Percentiles rank a stretch among this genome's conserved stretches.
Evolutionary conservation across 64 coral and sea anemone genomes (phyloP).

Genomic region (Cladopsammia gracilis): DNA sequence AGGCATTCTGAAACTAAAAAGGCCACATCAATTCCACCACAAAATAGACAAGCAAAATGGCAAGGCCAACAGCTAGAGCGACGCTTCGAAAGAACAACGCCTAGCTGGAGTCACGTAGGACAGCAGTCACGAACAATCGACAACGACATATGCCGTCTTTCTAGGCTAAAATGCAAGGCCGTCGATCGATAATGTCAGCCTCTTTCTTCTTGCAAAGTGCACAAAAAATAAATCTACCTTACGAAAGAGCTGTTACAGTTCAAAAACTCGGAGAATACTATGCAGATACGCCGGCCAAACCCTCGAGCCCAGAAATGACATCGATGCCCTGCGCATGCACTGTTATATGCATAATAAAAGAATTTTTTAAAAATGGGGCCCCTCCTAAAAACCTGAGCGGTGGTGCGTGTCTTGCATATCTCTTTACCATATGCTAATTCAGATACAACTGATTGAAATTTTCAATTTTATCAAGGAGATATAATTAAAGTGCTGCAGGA

Average conservation of each 20-base stretch:
- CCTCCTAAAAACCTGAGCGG: not conserved
- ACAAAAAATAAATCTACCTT: not conserved
- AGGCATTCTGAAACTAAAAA: slow-evolving; percentile 44
- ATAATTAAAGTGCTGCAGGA: no score
- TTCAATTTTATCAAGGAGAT: no score
- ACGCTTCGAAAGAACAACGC: slow-evolving; percentile 1
- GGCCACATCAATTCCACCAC: not conserved
- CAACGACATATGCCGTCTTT: not conserved
- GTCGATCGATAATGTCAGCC: not conserved
- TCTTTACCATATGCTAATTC: not conserved
- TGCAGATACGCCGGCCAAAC: not conserved
- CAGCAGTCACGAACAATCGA: not conserved
- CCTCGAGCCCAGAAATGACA: not conserved
- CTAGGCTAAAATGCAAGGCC: not conserved
- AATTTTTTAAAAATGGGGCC: not conserved
- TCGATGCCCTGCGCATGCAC: not conserved
- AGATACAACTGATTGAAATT: not conserved
- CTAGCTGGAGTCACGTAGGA: slow-evolving; percentile 22
- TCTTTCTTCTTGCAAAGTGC: not conserved
- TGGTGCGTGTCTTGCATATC: no score
- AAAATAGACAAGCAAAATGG: not conserved
- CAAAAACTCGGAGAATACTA: not conserved
- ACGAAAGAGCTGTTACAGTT: not conserved
- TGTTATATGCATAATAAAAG: not conserved
- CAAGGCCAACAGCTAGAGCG: not conserved